phyloP scores from a whole-genome alignment of 2,797 vertebrate species.

The Nyctalus aviator region DNA sequence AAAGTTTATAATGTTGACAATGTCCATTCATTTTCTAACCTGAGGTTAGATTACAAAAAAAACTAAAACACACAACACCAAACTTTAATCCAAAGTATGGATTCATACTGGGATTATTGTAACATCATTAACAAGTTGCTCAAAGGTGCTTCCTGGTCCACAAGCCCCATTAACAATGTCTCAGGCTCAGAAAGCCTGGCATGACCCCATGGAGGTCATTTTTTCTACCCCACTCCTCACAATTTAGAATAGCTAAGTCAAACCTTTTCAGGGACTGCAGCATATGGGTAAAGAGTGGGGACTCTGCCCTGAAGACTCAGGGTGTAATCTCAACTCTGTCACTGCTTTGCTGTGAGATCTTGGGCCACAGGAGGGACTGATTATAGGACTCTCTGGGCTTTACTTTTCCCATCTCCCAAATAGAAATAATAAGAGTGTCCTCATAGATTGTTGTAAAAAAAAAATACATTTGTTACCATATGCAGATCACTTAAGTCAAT shows the following conservation, averaged over 20 bases:
- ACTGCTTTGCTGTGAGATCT: neutral
- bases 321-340: neutral
- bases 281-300: neutral
- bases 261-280: neutral
- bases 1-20: neutral
- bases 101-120: neutral
- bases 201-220: neutral
- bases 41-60: neutral
- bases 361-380: neutral
- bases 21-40: neutral
- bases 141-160: neutral
- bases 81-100: neutral
- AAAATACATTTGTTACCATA: neutral
- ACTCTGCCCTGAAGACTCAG: neutral
- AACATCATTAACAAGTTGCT: conserved; percentile 23
- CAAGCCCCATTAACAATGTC: neutral
- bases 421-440: neutral
- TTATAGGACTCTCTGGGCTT: neutral
- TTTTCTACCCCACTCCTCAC: neutral
- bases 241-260: neutral
- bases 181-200: neutral
- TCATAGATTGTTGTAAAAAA: neutral
- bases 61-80: neutral
- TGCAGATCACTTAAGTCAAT: conserved; percentile 9
- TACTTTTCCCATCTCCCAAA: conserved; percentile 22